Conservation (phyloP, 2,113 vertebrate genomes). For the Lanius collurio region DNA sequence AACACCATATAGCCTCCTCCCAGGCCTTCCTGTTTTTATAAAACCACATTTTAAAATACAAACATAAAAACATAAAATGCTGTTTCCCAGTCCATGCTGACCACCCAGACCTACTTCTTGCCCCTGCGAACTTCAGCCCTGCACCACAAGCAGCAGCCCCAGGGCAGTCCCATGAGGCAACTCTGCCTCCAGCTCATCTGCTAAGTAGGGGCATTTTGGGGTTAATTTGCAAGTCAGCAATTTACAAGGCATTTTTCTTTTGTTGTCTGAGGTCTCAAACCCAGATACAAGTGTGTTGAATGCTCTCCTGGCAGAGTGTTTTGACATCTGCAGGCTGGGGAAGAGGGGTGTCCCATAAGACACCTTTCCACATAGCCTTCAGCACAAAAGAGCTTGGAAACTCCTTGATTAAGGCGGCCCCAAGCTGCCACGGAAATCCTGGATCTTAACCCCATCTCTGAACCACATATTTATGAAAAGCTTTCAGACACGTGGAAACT, state of each 20-base stretch:
- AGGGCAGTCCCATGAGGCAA: not conserved
- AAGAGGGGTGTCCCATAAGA: not conserved
- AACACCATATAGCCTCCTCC: not conserved
- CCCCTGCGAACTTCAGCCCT: not conserved
- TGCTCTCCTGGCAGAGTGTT: not conserved
- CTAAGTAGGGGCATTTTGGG: not conserved
- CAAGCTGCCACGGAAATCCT: not conserved
- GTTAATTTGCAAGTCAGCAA: not conserved
- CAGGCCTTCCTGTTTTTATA: not conserved
- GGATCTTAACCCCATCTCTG: not conserved
- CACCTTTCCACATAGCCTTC: not conserved
- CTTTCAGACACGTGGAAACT: not conserved
- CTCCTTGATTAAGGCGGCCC: not conserved
- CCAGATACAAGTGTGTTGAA: not conserved
- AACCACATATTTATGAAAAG: constrained; percentile 3
- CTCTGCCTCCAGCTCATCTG: not conserved
- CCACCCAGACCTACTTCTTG: not conserved
- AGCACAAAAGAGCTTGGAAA: constrained; percentile 21
- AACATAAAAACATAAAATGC: not conserved
- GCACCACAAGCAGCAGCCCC: not conserved
- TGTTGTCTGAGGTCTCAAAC: not conserved
- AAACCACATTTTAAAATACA: not conserved
- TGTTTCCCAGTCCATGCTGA: not conserved
- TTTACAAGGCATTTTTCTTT: not conserved
- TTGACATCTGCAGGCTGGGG: not conserved